phyloP scores from a whole-genome alignment of 92 coral and sea anemone species.

The Palythoa grandis region DNA sequence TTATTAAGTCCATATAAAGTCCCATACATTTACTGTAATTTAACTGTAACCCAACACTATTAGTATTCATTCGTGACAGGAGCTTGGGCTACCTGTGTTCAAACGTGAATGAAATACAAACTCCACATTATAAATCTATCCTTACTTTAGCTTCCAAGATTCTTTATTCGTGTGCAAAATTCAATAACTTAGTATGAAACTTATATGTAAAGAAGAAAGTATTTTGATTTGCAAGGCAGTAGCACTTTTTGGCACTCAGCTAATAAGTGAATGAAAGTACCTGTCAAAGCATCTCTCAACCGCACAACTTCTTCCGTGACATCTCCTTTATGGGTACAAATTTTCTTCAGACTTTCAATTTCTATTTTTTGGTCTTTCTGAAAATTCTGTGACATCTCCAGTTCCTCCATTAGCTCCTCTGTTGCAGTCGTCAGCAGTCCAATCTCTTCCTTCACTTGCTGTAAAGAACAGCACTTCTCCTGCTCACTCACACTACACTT shows the following conservation, averaged over 20 bases:
- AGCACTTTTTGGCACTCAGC: background rate
- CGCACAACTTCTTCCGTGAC: slow-evolving; percentile 82
- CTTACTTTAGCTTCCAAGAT: no score
- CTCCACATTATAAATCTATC: no score
- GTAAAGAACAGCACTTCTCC: slow-evolving; percentile 66
- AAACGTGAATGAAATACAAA: no score
- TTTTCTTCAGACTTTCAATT: slow-evolving; percentile 88
- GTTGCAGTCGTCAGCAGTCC: slow-evolving; percentile 78
- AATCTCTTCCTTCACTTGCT: slow-evolving; percentile 82
- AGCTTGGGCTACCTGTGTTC: no score
- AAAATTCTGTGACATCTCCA: slow-evolving; percentile 84
- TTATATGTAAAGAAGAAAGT: background rate
- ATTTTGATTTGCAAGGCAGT: background rate
- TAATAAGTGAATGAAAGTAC: slow-evolving; percentile 40
- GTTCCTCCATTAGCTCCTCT: slow-evolving; percentile 92
- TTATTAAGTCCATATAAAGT: no score
- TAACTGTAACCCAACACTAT: no score
- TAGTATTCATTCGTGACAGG: no score
- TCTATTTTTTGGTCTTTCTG: slow-evolving; percentile 91
- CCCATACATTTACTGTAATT: no score
- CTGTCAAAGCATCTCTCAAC: slow-evolving; percentile 84
- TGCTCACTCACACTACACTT: slow-evolving; percentile 59
- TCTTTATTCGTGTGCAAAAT: no score
- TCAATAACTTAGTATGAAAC: no score
- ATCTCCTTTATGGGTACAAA: slow-evolving; percentile 79